Evolutionary conservation across 2,888 invertebrate genomes (phyloP).

Genomic region (Ptycholaimellus sp.): DNA sequence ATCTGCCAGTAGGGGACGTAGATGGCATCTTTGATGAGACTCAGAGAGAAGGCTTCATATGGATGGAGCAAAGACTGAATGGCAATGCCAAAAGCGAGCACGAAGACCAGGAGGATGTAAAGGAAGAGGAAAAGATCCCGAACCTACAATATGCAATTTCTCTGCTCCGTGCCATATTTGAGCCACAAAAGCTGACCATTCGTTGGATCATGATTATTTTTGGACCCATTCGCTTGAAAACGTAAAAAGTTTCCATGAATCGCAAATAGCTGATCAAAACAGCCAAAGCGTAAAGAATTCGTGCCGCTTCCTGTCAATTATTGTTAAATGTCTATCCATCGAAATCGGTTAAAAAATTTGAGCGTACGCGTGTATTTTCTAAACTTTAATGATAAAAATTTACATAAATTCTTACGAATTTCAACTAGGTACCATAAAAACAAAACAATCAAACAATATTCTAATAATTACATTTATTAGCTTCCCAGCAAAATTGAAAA

Average conservation of each 20-base stretch:
- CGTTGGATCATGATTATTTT: conserved; percentile 28
- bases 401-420: too few species aligned
- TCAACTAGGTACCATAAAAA: too few species aligned
- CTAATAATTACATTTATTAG: too few species aligned
- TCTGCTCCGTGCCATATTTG: too few species aligned
- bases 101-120: conserved; percentile 3
- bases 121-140: conserved; percentile 21
- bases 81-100: conserved; percentile 6
- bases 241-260: conserved; percentile 26
- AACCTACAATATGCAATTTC: conserved; percentile 18
- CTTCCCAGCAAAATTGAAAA: too few species aligned
- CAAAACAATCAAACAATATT: too few species aligned
- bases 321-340: too few species aligned
- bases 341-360: too few species aligned
- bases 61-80: conserved; percentile 5
- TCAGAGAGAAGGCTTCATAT: not conserved
- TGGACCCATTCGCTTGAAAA: conserved; percentile 26
- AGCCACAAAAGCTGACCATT: conserved; percentile 19
- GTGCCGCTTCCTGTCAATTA: conserved; percentile 15
- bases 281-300: conserved; percentile 23
- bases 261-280: conserved; percentile 25
- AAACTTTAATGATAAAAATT: too few species aligned
- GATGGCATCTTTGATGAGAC: conserved; percentile 25
- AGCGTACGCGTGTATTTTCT: not conserved
- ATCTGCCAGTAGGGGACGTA: conserved; percentile 30